Percentiles rank a stretch among this genome's conserved stretches.
Conservation (phyloP, 1,140 invertebrate genomes). For the Venturia canescens region DNA sequence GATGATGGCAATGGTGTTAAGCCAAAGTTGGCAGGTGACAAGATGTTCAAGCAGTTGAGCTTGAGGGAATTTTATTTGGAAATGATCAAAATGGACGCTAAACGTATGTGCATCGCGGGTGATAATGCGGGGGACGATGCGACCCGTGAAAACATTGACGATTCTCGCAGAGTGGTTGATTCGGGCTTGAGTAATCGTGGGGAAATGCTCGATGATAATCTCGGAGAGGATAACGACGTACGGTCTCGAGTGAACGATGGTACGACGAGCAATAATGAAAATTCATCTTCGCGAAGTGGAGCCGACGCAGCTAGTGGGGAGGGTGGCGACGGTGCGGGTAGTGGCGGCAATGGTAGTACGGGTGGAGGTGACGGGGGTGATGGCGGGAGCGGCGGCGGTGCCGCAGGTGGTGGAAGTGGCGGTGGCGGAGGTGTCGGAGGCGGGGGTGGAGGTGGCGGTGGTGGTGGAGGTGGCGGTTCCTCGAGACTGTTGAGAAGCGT, state of each 20-base stretch:
- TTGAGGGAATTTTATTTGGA: constrained; percentile 78
- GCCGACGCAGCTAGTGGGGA: constrained; percentile 64
- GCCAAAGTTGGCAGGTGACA: constrained; percentile 14
- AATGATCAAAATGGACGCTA: constrained; percentile 72
- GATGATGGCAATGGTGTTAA: constrained; percentile 66
- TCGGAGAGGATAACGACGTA: constrained; percentile 19
- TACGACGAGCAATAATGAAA: constrained; percentile 52
- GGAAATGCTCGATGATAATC: constrained; percentile 30
- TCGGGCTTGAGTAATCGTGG: constrained; percentile 39
- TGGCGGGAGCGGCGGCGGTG: constrained; percentile 53
- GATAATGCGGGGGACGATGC: neutral
- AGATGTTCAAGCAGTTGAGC: constrained; percentile 42
- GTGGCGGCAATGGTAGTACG: constrained; percentile 64
- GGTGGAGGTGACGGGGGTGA: constrained; percentile 60
- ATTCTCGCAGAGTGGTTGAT: neutral
- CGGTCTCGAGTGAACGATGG: neutral
- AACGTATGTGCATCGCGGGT: constrained; percentile 39
- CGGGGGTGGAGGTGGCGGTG: constrained; percentile 61
- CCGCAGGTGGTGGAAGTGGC: constrained; percentile 47
- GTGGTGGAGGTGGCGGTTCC: constrained; percentile 65
- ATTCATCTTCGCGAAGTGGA: constrained; percentile 39
- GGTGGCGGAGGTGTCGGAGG: constrained; percentile 68
- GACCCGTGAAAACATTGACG: constrained; percentile 1
- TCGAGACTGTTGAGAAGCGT: constrained; percentile 78
- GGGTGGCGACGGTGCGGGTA: constrained; percentile 61